These are phyloP conservation scores for Amphimedon queenslandica DNA, from an alignment of 37 sponge, comb jelly and placozoan genomes.

Conservation along the genomic window DNA sequence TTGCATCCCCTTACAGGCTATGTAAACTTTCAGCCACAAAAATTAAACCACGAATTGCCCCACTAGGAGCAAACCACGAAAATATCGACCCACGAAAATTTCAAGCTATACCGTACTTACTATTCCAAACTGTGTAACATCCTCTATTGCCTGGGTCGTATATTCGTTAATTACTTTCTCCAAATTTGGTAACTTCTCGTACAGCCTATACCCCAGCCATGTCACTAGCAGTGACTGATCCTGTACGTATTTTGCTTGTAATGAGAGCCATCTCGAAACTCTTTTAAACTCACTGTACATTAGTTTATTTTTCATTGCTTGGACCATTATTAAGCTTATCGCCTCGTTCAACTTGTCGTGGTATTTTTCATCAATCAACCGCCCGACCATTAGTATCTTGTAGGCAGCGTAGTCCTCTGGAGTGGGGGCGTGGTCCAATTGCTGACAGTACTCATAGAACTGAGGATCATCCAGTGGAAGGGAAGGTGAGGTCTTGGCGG, in stretches of 20 bases:
- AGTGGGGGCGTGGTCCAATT: not conserved
- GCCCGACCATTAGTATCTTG: not conserved
- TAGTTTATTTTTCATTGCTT: not conserved
- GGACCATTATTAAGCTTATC: not conserved
- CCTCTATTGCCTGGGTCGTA: not conserved
- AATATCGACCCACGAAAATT: too few species aligned
- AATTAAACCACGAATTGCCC: too few species aligned
- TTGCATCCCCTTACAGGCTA: too few species aligned
- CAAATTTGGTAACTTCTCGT: not conserved
- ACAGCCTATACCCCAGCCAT: not conserved
- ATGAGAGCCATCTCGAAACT: not conserved
- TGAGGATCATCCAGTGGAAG: not conserved
- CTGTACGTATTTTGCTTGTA: not conserved
- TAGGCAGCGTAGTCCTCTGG: not conserved
- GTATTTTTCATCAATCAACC: not conserved
- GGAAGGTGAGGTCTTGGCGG: not conserved
- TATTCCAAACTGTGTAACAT: too few species aligned
- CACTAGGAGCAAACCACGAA: too few species aligned
- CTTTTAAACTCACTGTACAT: not conserved
- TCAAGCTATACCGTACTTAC: too few species aligned
- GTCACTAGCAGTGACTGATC: not conserved
- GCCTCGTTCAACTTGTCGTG: not conserved
- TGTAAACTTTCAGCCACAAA: too few species aligned
- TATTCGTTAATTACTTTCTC: not conserved
- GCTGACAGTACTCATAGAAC: not conserved